Evolutionary conservation across 2,113 vertebrate genomes (phyloP).

Genomic region (Pandion haliaetus): DNA sequence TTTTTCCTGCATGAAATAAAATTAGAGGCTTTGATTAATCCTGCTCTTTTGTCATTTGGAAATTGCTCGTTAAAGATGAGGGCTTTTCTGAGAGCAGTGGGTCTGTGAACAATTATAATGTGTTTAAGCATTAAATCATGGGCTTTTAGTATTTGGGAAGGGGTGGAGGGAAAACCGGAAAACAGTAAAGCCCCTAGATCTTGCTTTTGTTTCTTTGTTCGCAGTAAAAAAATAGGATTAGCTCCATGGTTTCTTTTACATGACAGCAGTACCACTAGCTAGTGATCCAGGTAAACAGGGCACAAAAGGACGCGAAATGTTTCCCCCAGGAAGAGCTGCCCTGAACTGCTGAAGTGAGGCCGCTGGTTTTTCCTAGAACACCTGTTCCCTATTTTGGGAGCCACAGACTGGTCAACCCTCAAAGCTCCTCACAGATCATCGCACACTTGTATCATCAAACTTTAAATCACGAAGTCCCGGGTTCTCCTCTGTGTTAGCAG

Average conservation of each 20-base stretch:
- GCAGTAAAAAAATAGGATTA: neutral
- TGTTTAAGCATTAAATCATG: slow-evolving; percentile 44
- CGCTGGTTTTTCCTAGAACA: too few species aligned
- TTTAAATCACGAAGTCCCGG: neutral
- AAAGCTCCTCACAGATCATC: neutral
- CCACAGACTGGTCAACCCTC: neutral
- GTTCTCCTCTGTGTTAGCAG: neutral
- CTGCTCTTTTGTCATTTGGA: slow-evolving; percentile 58
- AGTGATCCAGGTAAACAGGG: neutral
- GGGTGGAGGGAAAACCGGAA: neutral
- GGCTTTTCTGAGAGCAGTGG: slow-evolving; percentile 46
- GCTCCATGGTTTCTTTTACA: neutral
- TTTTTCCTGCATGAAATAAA: neutral
- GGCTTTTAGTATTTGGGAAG: neutral
- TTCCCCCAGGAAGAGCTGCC: neutral
- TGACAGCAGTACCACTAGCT: neutral
- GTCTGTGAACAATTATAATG: slow-evolving; percentile 38
- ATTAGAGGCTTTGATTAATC: slow-evolving; percentile 71
- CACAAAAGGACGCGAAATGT: neutral
- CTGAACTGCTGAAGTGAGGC: neutral
- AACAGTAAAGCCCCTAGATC: neutral
- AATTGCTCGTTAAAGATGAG: slow-evolving; percentile 64
- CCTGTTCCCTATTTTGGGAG: neutral
- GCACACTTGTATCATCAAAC: rapidly evolving
- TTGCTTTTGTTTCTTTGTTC: neutral